These are phyloP conservation scores for Pseudolaguvia tuberculata DNA, from an alignment of 2,113 vertebrate genomes.

Conservation along the genomic window DNA sequence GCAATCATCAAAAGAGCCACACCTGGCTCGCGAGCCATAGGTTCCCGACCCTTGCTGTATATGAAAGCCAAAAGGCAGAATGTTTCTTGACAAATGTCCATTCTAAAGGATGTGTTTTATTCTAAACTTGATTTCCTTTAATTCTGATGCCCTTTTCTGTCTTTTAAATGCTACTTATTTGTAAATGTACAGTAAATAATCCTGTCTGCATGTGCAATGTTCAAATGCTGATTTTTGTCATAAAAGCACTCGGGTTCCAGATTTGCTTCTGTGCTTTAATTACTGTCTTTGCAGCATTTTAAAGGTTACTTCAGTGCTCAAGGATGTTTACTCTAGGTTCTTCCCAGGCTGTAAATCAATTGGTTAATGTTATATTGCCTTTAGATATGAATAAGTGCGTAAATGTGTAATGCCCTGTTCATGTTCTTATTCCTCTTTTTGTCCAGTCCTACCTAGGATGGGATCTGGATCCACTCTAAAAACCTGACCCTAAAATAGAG, in stretches of 20 bases:
- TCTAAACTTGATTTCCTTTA: background rate
- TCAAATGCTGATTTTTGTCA: slow-evolving; percentile 29
- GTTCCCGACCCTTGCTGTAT: too few relatives aligned
- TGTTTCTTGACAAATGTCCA: background rate
- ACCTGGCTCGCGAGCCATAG: too few relatives aligned
- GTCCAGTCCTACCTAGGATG: background rate
- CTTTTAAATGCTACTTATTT: slow-evolving; percentile 44
- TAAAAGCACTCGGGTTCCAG: background rate
- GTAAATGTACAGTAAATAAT: slow-evolving; percentile 47
- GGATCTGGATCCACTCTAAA: background rate
- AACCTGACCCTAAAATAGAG: background rate
- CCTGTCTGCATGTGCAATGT: slow-evolving; percentile 37
- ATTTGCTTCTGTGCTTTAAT: background rate
- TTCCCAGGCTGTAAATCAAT: background rate
- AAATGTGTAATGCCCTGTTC: background rate
- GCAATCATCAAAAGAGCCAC: too few relatives aligned
- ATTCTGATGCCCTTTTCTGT: slow-evolving; percentile 32
- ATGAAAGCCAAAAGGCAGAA: background rate
- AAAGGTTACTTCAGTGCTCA: background rate
- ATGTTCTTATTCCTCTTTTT: background rate
- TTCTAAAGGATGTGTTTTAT: slow-evolving; percentile 44
- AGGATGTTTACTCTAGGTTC: background rate
- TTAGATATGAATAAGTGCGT: background rate
- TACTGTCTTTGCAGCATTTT: background rate
- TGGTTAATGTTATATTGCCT: background rate